A percentile compares a stretch with the other conserved stretches of the same genome.
phyloP scores from a whole-genome alignment of 2,113 vertebrate species.

The Aphyosemion australe region DNA sequence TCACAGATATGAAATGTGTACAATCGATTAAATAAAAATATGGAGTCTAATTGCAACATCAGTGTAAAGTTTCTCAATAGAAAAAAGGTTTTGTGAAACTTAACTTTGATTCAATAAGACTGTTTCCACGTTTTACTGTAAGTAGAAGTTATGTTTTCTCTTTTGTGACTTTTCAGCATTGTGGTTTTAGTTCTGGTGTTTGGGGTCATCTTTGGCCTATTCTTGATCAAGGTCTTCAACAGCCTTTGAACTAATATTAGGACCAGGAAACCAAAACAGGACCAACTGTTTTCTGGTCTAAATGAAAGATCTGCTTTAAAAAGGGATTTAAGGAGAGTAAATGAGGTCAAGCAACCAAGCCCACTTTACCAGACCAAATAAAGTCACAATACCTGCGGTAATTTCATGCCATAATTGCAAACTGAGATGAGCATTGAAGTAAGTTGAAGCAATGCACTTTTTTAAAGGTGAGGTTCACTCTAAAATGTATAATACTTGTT shows the following conservation, averaged over 20 bases:
- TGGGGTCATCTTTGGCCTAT: neutral
- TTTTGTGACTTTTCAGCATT: too few relatives aligned
- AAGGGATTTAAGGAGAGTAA: too few relatives aligned
- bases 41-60: slow-evolving; percentile 29
- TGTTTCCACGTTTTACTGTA: neutral
- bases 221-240: neutral
- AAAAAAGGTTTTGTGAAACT: neutral
- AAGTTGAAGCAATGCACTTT: too few relatives aligned
- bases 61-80: slow-evolving; percentile 1
- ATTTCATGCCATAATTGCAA: too few relatives aligned
- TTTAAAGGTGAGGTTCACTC: too few relatives aligned
- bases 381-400: too few relatives aligned
- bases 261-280: neutral
- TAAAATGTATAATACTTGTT: too few relatives aligned
- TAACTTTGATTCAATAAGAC: neutral
- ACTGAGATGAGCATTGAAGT: too few relatives aligned
- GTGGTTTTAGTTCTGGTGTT: neutral
- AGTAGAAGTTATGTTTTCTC: neutral
- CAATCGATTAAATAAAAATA: slow-evolving; percentile 43
- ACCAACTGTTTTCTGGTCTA: neutral
- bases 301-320: neutral
- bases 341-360: too few relatives aligned
- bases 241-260: neutral
- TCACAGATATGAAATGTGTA: neutral
- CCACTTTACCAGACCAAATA: too few relatives aligned